phyloP scores from a whole-genome alignment of 2,113 vertebrate species.

The Oreochromis tanganicae region DNA sequence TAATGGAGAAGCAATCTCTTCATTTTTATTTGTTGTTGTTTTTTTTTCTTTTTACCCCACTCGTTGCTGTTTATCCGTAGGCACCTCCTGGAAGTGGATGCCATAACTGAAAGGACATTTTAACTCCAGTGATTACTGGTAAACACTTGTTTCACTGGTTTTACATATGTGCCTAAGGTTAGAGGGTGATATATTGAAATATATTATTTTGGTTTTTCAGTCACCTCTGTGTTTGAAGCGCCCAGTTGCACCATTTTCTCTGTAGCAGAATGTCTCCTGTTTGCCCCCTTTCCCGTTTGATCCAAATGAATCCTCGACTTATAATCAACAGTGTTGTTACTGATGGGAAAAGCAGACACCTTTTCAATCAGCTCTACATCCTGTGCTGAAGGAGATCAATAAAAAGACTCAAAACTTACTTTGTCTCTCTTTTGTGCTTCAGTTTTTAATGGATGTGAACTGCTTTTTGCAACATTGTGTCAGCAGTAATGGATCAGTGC shows the following conservation, averaged over 20 bases:
- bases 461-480: not conserved
- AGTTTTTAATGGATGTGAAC: not conserved
- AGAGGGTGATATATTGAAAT: not conserved
- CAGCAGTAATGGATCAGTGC: not conserved
- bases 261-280: not conserved
- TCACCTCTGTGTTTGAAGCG: not conserved
- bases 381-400: not conserved
- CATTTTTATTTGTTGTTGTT: not conserved
- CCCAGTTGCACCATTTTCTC: slow-evolving; percentile 1
- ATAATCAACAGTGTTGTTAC: not conserved
- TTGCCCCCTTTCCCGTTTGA: not conserved
- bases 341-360: not conserved
- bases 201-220: not conserved
- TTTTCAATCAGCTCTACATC: not conserved
- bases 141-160: slow-evolving; percentile 17
- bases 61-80: not conserved
- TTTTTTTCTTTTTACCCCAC: not conserved
- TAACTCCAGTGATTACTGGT: not conserved
- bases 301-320: not conserved
- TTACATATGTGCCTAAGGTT: slow-evolving; percentile 42
- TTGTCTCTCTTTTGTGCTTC: not conserved
- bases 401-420: not conserved
- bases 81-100: not conserved
- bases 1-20: not conserved
- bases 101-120: not conserved